Base-by-base conservation (phyloP, 2,113 vertebrate genomes). In the Peromyscus leucopus region DNA sequence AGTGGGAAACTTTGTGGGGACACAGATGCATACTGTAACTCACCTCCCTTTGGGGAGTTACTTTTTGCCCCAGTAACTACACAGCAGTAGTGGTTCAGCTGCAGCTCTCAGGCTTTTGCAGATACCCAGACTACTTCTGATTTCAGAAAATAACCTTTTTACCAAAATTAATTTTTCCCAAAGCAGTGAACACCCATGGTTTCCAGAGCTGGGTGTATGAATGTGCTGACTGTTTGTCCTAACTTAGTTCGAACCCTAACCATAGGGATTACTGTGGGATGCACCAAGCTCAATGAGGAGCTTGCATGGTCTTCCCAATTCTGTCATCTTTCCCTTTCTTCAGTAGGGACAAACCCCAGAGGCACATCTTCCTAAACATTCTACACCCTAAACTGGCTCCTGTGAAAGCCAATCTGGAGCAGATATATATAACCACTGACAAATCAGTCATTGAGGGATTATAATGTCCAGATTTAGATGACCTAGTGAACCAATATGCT, bases 391-490 rank as follows among this genome's bases (percentile, higher is more conserved):
- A 65, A 55, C 31, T 89, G 24, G 76, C 59, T 96, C 28, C 26
- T 69, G 8, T 12, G 33, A 78, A 82, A 86, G 22, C 3, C 55
- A 82, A 16, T 7, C 7, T 93, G 9, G 9, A 2, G 33, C 7
- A 63, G 46, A 51, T 21, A 46, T 26, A n/a, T 42, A 31, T 7
- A 42, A 75, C 16, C 48, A 89, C 33, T 61, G 46, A 71, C 13
- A 57, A 39, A 15, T 80, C 11, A 89, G 19, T 75, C 57, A 57
- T 19, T 72, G n/a, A 6, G 65, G 51, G 17, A 39, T 28, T 85
- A 24, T 48, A 36, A 24, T 79, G 36, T 83, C 80, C 69, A 63
- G 72, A 84, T 95, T 93, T n/a, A 95, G 59, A 84, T 85, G 12
- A 92, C 39, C 88, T 92, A 61, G 82, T 24, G 3, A 46, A 19